A percentile compares a stretch with the other conserved stretches of the same genome.
Evolutionary conservation across 2,888 invertebrate species (phyloP).

Genomic region (Thecophora atra): DNA sequence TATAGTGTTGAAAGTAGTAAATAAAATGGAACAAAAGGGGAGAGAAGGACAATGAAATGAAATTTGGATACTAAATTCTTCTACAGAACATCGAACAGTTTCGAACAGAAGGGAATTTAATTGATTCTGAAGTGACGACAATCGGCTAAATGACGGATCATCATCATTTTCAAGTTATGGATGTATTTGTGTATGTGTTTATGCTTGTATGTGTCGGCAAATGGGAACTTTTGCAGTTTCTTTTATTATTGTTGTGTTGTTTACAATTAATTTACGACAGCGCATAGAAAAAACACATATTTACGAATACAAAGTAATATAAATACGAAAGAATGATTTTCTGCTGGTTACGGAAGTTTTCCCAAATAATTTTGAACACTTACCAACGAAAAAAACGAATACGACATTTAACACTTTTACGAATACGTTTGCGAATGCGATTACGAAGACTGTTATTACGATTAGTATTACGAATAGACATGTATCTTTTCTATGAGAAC

Average conservation of each 20-base stretch:
- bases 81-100: too few species aligned
- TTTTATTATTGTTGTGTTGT: not conserved
- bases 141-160: too few species aligned
- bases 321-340: not conserved
- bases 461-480: slow-evolving; percentile 30
- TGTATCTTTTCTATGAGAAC: slow-evolving; percentile 38
- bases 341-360: not conserved
- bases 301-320: slow-evolving; percentile 21
- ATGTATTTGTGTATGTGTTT: not conserved
- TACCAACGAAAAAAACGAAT: slow-evolving; percentile 12
- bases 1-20: too few species aligned
- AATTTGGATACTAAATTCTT: too few species aligned
- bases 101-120: not conserved
- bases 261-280: slow-evolving; percentile 1
- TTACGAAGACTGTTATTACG: slow-evolving; percentile 24
- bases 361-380: slow-evolving; percentile 17
- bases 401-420: slow-evolving; percentile 31
- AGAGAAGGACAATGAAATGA: too few species aligned
- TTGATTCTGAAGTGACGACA: too few species aligned
- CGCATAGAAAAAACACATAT: slow-evolving; percentile 38
- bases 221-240: not conserved
- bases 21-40: too few species aligned
- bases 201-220: not conserved
- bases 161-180: not conserved
- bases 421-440: not conserved